Evolutionary conservation across 2,797 vertebrate species (phyloP), one percentile per base, ranked within the genome.

Genomic region (Vultur gryphus): DNA sequence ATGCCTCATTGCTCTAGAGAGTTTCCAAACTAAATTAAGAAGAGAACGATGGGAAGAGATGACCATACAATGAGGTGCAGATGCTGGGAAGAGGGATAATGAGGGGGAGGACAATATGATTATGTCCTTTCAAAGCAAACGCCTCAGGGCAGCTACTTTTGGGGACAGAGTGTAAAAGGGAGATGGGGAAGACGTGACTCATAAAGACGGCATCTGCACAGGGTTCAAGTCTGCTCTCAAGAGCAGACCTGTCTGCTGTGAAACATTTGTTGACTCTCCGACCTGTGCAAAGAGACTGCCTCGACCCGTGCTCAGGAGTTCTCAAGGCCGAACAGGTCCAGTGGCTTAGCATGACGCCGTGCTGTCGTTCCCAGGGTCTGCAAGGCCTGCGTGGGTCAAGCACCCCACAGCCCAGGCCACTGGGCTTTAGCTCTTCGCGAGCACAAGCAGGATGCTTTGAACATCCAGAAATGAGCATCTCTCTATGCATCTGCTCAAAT

Each of bases 11-110:
- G 93, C 93, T 96, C 94, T 91, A 88, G 95, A 97, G 96, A 94
- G 75, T 94, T 97, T 90, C 90, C 91, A 96, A 97, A 96, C 94
- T 77, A 92, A 96, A 96, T 97, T 97, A 97, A 93, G 94, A 89
- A 51, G 76, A 91, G 90, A 95, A 80, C 11, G 46, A 92, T 75
- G 80, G 84, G 95, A 90, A 97, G 87, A 93, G 96, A 94, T 93
- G 95, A 62, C 94, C 88, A 29, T 81, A 72, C 83, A 76, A 89
- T 93, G 89, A 95, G 92, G 89, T 96, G 93, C 90, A 97, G 92
- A 90, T 94, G 84, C 87, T 93, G 78, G 84, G 65, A 95, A 92
- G 51, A 89, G 43, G 52, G 65, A 92, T 93, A 96, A 96, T 87
- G 75, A 93, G 39, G 59, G 44, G 81, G 78, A 83, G 65, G 86